These are phyloP conservation scores for Poecile montanus DNA, from an alignment of 2,797 vertebrate species.

Conservation along the genomic window DNA sequence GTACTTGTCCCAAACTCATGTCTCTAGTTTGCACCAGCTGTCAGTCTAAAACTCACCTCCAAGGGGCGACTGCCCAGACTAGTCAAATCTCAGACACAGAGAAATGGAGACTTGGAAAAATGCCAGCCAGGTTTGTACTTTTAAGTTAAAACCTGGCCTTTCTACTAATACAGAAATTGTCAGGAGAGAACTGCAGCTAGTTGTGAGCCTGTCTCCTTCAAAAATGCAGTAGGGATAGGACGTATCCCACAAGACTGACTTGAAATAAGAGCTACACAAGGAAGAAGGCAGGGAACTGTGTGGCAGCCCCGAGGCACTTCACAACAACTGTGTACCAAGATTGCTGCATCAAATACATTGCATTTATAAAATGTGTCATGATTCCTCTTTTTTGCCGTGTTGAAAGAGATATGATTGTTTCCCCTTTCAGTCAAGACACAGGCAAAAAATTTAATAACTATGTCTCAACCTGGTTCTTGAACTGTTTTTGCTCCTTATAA, in stretches of 20 bases:
- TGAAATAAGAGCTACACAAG: slow-evolving; percentile 21
- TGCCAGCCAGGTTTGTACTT: not conserved
- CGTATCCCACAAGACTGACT: not conserved
- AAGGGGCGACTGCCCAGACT: not conserved
- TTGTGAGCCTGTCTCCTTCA: not conserved
- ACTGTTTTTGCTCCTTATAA: slow-evolving; percentile 45
- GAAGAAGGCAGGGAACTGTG: not conserved
- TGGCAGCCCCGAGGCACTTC: not conserved
- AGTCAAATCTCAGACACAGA: not conserved
- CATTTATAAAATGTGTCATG: not conserved
- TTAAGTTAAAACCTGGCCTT: not conserved
- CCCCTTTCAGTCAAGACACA: not conserved
- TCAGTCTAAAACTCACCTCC: not conserved
- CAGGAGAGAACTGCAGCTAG: not conserved
- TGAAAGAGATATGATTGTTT: slow-evolving; percentile 55
- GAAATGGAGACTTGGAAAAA: not conserved
- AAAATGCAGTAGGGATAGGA: not conserved
- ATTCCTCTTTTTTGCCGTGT: not conserved
- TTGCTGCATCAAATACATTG: not conserved
- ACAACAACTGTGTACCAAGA: not conserved
- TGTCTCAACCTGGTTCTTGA: slow-evolving; percentile 4
- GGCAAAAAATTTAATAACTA: slow-evolving; percentile 38
- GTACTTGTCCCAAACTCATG: not conserved
- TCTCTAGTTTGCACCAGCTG: not conserved
- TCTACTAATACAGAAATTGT: not conserved